Evolutionary conservation across 2,797 vertebrate species (phyloP).

Genomic region (Xenentodon cancila): DNA sequence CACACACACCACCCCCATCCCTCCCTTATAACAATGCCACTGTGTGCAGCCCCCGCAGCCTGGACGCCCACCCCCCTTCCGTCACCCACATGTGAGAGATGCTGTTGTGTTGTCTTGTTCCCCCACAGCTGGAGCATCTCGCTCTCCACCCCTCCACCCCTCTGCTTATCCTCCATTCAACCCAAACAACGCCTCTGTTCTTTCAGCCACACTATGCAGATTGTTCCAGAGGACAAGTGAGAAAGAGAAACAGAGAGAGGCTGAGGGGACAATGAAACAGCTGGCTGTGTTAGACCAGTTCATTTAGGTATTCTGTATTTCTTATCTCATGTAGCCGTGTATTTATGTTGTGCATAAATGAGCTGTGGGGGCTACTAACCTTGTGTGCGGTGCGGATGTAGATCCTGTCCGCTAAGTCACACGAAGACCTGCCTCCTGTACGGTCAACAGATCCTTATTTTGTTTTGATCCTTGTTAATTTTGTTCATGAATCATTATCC

Average conservation of each 20-base stretch:
- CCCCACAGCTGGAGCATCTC: constrained; percentile 85
- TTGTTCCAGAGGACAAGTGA: constrained; percentile 83
- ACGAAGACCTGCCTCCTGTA: background rate
- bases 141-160: constrained; percentile 70
- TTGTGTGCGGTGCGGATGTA: background rate
- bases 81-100: constrained; percentile 78
- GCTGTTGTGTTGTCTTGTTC: constrained; percentile 85
- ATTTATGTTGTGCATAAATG: constrained; percentile 12
- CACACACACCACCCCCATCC: too few species aligned
- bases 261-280: constrained; percentile 85
- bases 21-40: constrained; percentile 81
- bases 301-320: constrained; percentile 75
- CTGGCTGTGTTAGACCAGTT: constrained; percentile 83
- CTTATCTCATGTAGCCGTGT: constrained; percentile 58
- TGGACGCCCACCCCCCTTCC: constrained; percentile 43
- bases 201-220: constrained; percentile 82
- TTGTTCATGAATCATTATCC: too few species aligned
- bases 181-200: constrained; percentile 83
- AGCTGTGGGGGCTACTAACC: constrained; percentile 3
- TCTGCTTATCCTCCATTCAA: constrained; percentile 81
- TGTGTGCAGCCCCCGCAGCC: constrained; percentile 76
- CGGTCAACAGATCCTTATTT: background rate
- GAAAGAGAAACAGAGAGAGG: constrained; percentile 77
- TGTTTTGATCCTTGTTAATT: too few species aligned
- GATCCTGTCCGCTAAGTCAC: constrained; percentile 10